Conservation (phyloP, 2,888 invertebrate genomes). For the Gibbula magus region DNA sequence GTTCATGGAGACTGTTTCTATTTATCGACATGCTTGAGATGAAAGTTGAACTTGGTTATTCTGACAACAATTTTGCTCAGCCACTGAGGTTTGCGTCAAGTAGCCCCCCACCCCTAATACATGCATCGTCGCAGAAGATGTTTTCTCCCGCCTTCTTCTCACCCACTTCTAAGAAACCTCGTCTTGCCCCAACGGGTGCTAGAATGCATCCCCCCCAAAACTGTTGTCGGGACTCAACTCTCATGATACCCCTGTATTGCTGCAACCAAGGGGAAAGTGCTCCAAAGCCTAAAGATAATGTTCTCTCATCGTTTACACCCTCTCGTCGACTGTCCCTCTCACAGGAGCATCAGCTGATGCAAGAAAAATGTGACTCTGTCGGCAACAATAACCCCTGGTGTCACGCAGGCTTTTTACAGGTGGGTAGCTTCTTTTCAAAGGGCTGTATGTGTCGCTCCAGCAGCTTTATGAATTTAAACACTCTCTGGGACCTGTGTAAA, state of each 20-base stretch:
- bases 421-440: conserved; percentile 14
- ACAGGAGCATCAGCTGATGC: neutral
- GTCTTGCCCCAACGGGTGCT: neutral
- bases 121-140: neutral
- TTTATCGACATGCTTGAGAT: conserved; percentile 12
- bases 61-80: neutral
- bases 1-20: no score
- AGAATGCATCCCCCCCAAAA: neutral
- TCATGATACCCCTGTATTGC: conserved; percentile 5
- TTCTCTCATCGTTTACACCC: neutral
- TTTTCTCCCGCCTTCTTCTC: neutral
- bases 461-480: no score
- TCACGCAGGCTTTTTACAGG: neutral
- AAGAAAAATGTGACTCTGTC: neutral
- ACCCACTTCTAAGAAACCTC: neutral
- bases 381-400: neutral
- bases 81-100: neutral
- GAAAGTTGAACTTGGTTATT: neutral
- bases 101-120: conserved; percentile 1
- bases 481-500: no score
- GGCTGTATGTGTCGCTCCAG: neutral
- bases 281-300: neutral
- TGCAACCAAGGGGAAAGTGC: neutral
- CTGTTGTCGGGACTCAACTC: neutral
- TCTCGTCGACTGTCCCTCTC: neutral